phyloP scores from a whole-genome alignment of 1,140 invertebrate species.

The Drosophila murphyi region DNA sequence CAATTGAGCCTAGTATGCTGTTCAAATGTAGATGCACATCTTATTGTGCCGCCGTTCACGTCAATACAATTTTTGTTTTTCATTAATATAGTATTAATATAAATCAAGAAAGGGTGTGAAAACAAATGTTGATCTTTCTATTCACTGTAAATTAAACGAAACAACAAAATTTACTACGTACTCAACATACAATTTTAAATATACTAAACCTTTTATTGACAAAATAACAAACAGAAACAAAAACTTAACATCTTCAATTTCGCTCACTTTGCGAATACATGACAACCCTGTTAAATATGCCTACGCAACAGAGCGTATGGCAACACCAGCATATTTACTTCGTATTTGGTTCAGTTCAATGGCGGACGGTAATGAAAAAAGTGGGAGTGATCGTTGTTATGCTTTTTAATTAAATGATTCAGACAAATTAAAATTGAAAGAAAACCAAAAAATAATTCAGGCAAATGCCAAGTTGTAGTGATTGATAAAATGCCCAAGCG shows the following conservation, averaged over 20 bases:
- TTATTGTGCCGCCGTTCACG: background rate
- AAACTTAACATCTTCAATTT: too few relatives aligned
- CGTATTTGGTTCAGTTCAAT: conserved; percentile 49
- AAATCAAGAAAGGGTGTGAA: too few relatives aligned
- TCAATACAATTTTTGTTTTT: too few relatives aligned
- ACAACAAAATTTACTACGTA: too few relatives aligned
- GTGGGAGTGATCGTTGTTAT: conserved; percentile 66
- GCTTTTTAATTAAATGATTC: conserved; percentile 40
- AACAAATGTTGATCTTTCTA: background rate
- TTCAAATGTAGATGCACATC: background rate
- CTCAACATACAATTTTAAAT: too few relatives aligned
- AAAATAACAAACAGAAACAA: too few relatives aligned
- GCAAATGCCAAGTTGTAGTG: conserved; percentile 53
- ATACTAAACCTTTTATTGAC: too few relatives aligned
- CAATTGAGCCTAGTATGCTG: conserved; percentile 1
- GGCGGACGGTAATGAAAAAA: conserved; percentile 55
- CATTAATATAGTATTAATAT: too few relatives aligned
- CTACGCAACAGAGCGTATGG: conserved; percentile 28
- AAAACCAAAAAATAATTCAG: conserved; percentile 23
- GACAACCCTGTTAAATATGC: conserved; percentile 18
- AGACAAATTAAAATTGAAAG: conserved; percentile 5
- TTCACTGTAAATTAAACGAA: too few relatives aligned
- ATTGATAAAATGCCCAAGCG: conserved; percentile 53
- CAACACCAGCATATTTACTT: conserved; percentile 29
- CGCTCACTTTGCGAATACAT: background rate